Conservation (phyloP, 2,797 vertebrate species). For the Tapera naevia region DNA sequence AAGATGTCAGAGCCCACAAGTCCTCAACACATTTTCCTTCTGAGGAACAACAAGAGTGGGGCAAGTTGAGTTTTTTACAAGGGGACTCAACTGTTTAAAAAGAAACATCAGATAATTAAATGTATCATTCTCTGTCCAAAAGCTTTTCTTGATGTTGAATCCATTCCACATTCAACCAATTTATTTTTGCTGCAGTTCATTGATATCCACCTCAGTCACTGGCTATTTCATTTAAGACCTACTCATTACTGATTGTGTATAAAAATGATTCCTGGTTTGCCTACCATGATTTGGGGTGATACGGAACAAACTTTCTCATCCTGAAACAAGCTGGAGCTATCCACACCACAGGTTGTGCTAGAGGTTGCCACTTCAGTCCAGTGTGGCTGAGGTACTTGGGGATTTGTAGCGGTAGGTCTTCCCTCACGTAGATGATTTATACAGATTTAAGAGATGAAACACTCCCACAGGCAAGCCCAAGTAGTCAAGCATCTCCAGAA, state of each 20-base stretch:
- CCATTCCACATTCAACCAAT: background rate
- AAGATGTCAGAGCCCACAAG: background rate
- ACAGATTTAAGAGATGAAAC: background rate
- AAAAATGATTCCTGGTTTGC: background rate
- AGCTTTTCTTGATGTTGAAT: background rate
- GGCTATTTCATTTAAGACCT: background rate
- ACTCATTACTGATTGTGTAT: background rate
- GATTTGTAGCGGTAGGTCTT: background rate
- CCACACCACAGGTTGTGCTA: background rate
- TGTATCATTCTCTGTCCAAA: background rate
- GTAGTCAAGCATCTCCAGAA: background rate
- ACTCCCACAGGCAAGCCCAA: background rate
- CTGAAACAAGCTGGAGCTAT: background rate
- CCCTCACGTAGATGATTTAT: background rate
- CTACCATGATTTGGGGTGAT: background rate
- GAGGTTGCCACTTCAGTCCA: background rate
- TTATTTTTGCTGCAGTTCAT: background rate
- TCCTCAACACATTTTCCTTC: background rate
- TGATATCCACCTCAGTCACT: background rate
- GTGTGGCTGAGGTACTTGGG: background rate
- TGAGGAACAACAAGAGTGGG: background rate
- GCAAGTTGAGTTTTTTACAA: background rate
- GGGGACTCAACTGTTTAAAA: background rate
- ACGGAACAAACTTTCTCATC: background rate
- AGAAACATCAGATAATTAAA: background rate